These are phyloP conservation scores for Lampropteryx suffumata DNA, from an alignment of 2,888 invertebrate genomes.

Conservation along the genomic window DNA sequence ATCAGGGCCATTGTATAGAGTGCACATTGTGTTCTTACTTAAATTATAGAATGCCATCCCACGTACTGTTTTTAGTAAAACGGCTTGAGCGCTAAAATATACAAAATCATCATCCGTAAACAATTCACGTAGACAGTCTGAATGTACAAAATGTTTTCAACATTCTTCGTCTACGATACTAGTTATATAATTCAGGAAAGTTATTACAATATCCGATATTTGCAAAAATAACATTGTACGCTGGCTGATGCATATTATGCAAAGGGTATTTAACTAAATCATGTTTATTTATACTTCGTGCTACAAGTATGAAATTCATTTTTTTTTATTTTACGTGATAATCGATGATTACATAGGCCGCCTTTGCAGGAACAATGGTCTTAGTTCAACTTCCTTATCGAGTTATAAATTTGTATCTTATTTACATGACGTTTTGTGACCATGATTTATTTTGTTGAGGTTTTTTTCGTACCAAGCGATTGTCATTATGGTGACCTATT, in stretches of 20 bases:
- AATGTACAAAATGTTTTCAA: slow-evolving; percentile 10
- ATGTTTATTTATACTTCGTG: too few species aligned
- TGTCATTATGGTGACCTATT: too few species aligned
- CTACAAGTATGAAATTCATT: slow-evolving; percentile 1
- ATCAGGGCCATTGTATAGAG: too few species aligned
- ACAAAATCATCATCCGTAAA: not conserved
- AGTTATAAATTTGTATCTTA: too few species aligned
- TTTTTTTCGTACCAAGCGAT: too few species aligned
- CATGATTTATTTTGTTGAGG: slow-evolving; percentile 8
- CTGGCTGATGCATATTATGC: not conserved
- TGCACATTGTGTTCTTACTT: too few species aligned
- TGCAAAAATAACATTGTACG: slow-evolving; percentile 3
- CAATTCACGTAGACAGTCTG: slow-evolving; percentile 4
- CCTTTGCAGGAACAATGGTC: too few species aligned
- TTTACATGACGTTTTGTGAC: not conserved
- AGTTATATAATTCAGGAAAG: slow-evolving; percentile 22
- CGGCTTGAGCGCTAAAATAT: not conserved
- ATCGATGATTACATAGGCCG: too few species aligned
- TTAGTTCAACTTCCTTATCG: not conserved
- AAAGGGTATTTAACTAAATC: too few species aligned
- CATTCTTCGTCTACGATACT: slow-evolving; percentile 4
- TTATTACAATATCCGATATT: slow-evolving; percentile 17
- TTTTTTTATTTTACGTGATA: too few species aligned
- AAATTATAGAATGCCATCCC: not conserved
- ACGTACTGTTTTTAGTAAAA: not conserved